Conservation (phyloP, 2,797 vertebrate species). For the Falco peregrinus region DNA sequence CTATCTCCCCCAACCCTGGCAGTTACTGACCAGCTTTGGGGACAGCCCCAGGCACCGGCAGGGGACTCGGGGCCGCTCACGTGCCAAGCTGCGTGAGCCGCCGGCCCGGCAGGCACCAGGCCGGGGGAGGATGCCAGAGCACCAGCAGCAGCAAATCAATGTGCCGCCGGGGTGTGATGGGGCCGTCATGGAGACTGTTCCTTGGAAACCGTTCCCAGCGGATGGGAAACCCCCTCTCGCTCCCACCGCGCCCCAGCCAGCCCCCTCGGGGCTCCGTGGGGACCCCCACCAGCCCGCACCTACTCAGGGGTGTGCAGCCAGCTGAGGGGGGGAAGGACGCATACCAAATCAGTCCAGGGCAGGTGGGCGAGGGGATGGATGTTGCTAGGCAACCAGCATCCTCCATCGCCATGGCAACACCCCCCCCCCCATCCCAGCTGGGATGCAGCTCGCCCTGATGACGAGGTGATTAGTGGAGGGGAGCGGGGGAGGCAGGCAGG, state of each 20-base stretch:
- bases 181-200: constrained; percentile 77
- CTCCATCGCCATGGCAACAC: constrained; percentile 73
- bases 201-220: constrained; percentile 72
- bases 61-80: background rate
- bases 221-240: constrained; percentile 62
- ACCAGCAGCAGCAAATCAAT: constrained; percentile 66
- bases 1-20: background rate
- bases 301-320: background rate
- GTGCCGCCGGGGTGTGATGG: constrained; percentile 64
- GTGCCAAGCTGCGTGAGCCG: constrained; percentile 12
- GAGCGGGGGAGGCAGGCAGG: constrained; percentile 56
- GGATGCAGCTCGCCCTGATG: constrained; percentile 64
- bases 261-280: background rate
- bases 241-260: background rate
- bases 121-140: constrained; percentile 31
- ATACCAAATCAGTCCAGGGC: constrained; percentile 45
- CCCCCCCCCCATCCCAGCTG: constrained; percentile 65
- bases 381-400: constrained; percentile 75
- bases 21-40: background rate
- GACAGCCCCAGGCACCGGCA: background rate
- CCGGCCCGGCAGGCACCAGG: constrained; percentile 44
- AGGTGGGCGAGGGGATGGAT: constrained; percentile 65
- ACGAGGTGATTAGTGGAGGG: constrained; percentile 65
- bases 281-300: background rate
- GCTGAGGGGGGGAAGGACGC: background rate